Percentiles rank a stretch among this genome's conserved stretches.
Evolutionary conservation across 2,888 invertebrate species (phyloP).

Genomic region (Pseudococcus viburni): DNA sequence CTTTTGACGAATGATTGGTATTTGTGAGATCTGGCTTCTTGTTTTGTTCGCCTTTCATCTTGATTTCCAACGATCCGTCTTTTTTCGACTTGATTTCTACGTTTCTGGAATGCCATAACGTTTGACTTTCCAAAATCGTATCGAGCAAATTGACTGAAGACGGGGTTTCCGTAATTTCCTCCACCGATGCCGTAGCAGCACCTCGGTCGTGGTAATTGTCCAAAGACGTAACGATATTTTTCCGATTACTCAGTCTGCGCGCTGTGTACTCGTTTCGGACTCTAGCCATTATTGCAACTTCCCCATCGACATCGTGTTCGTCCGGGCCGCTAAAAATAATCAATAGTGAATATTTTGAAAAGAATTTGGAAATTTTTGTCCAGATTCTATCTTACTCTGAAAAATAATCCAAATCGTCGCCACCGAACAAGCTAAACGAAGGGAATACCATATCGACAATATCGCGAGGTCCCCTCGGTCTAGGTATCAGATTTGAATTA

Average conservation of each 20-base stretch:
- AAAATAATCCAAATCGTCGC: slow-evolving; percentile 49
- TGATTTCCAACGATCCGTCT: slow-evolving; percentile 59
- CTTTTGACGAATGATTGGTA: slow-evolving; percentile 60
- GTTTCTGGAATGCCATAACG: slow-evolving; percentile 62
- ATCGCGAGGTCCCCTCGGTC: slow-evolving; percentile 36
- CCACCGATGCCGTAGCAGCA: not conserved
- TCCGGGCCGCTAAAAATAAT: slow-evolving; percentile 24
- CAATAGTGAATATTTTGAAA: not conserved
- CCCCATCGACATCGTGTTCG: slow-evolving; percentile 48
- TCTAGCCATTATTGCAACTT: slow-evolving; percentile 64
- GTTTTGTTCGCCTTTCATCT: slow-evolving; percentile 19
- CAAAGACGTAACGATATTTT: slow-evolving; percentile 54
- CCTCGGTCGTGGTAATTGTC: slow-evolving; percentile 6
- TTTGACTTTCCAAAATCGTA: slow-evolving; percentile 62
- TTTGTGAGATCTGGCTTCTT: slow-evolving; percentile 62
- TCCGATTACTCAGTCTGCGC: slow-evolving; percentile 55
- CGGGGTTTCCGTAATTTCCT: not conserved
- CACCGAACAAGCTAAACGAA: slow-evolving; percentile 53
- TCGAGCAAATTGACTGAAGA: slow-evolving; percentile 34
- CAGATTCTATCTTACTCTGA: slow-evolving; percentile 36
- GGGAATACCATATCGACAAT: slow-evolving; percentile 62
- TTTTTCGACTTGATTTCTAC: slow-evolving; percentile 56
- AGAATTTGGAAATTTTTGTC: not conserved
- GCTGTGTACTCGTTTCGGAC: slow-evolving; percentile 59
- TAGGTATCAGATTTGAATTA: slow-evolving; percentile 1